A percentile compares a stretch with the other conserved stretches of the same genome.
Evolutionary conservation across 2,113 vertebrate species (phyloP).

Genomic region (Cettia cetti): DNA sequence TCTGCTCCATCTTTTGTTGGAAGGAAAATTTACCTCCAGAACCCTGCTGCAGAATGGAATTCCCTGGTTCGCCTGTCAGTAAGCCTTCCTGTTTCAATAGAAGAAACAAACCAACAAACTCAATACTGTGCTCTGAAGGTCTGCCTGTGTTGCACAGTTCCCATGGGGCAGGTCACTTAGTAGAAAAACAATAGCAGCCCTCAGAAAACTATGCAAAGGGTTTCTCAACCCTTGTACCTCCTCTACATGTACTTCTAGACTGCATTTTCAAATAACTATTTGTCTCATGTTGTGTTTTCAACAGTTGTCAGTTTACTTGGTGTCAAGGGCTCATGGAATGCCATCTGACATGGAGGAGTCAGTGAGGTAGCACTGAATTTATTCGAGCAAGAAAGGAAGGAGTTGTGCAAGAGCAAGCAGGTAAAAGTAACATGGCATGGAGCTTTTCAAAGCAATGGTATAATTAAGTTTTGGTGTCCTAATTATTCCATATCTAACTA

Average conservation of each 20-base stretch:
- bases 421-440: accelerated
- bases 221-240: background rate
- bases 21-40: background rate
- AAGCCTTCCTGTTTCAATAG: background rate
- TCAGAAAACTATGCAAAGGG: background rate
- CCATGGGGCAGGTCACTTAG: background rate
- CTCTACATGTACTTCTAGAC: background rate
- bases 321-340: background rate
- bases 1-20: background rate
- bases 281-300: background rate
- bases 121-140: background rate
- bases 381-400: background rate
- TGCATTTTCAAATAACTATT: background rate
- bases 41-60: background rate
- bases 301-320: background rate
- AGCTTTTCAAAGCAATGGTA: background rate
- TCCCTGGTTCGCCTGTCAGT: background rate
- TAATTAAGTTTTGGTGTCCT: background rate
- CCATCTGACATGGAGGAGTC: background rate
- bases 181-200: background rate
- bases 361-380: background rate
- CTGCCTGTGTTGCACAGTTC: background rate
- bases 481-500: background rate
- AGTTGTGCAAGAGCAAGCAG: background rate
- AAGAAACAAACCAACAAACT: background rate